Evolutionary conservation across 2,113 vertebrate species (phyloP), one percentile per base, ranked within the genome.

Genomic region (Crypturellus undulatus): DNA sequence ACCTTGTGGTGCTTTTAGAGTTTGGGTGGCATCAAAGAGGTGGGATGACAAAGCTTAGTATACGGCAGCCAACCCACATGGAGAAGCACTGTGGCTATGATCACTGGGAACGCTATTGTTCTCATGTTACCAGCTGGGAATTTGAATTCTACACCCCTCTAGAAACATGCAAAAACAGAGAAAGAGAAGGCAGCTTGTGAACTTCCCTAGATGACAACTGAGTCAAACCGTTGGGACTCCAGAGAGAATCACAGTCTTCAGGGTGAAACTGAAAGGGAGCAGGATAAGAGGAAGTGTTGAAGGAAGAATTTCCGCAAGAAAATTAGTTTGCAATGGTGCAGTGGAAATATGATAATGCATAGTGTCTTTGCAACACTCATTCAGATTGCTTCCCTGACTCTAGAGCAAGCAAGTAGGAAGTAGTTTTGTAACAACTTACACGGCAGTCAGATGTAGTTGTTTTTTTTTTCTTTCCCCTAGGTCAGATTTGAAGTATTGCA

Each of bases 131-230:
- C 67, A 79, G 8, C 60, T 11, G 52, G 38, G 3, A 51, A 36
- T 77, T 67, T 0, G 0, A 65, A 54, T 82, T 58, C 67, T 89
- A 20, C 9, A 82, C 84, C 49, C 54, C 73, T 49, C 86, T 24
- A 88, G 42, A 80, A 88, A 84, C 24, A 16, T 38, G 62, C 11
- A 84, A 79, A 59, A 32, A 73, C n/a, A 65, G 75, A 49, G 72
- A 87, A 86, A 43, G 52, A 82, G 84, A 77, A 95, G 94, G 38
- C 49, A 76, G 73, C 73, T 91, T 91, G 93, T 94, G 92, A 91
- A 77, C 79, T 93, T 91, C 82, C 79, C 71, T 75, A 72, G 42
- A 84, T 94, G 63, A 75, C 87, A 75, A 72, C 16, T 32, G 56
- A 94, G 89, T 30, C 38, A 84, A 89, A 75, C 60, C 25, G 58